Base-by-base conservation (phyloP, 1,140 invertebrate genomes). In the Musca domestica region DNA sequence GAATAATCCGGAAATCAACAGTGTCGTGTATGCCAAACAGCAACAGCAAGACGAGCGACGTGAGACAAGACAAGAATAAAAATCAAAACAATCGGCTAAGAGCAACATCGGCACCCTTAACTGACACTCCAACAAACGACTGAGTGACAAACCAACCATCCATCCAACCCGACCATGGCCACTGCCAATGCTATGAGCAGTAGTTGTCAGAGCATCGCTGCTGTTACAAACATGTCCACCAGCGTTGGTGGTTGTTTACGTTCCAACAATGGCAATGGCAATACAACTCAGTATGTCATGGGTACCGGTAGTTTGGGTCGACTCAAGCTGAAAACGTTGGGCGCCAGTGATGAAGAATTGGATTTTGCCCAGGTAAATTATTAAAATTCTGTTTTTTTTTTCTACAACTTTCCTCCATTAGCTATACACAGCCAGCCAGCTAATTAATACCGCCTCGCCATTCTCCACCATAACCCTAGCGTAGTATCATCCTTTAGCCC, bases 191-290 rank as follows among this genome's bases (percentile, higher is more conserved):
- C 68, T 41, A 80, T 80, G 73, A 80, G 77, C 72, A 77, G 64
- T 70, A 80, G 77, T 75, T 79, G 77, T 70, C 77, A 80, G 54
- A 79, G 77, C 70, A 79, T 79, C 71, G 74, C 72, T 46, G 75
- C 77, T 54, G 27, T 51, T 51, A 27, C 41, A 19, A 47, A 66
- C 71, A 73, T 69, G 66, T 69, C 58, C 70, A 73, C 68, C 71
- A 74, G 51, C 63, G 67, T 54, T 68, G 63, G 47, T 51, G 72
- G 58, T 56, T 41, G 61, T 54, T 41, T 30, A 48, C 23, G 64
- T 49, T 69, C 19, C 12, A 22, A 22, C 34, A 69, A n/a, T 25
- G 58, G 58, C 48, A 64, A 48, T 46, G 66, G 69, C 41, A 54
- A 47, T 25, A 66, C 65, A 48, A 64, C 48, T 65, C 56, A 71